Conservation (phyloP, 2,888 invertebrate species). For the Andrena marginata region DNA sequence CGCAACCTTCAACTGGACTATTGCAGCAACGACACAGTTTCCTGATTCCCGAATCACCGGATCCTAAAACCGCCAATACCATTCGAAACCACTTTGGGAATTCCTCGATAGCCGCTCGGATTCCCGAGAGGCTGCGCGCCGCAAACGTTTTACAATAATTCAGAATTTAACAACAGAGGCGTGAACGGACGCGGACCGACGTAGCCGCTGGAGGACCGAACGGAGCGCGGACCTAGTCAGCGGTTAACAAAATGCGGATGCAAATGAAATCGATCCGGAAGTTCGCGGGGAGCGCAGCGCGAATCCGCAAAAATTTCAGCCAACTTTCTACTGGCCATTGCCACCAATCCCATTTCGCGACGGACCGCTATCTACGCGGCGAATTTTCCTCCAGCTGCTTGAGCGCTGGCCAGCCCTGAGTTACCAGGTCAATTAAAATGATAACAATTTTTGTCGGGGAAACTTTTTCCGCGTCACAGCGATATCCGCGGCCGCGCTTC, state of each 20-base stretch:
- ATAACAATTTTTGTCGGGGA: neutral
- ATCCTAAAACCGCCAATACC: too few species aligned
- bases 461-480: neutral
- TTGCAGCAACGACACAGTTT: neutral
- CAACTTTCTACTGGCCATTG: constrained; percentile 36
- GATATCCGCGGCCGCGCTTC: neutral
- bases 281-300: constrained; percentile 6
- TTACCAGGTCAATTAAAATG: neutral
- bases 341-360: constrained; percentile 27
- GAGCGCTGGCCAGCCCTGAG: neutral
- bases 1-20: neutral
- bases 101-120: too few species aligned
- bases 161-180: neutral
- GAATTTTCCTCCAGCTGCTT: constrained; percentile 9
- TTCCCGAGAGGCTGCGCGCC: too few species aligned
- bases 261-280: constrained; percentile 52
- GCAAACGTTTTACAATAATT: neutral
- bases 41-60: neutral
- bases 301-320: constrained; percentile 31
- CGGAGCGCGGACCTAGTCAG: constrained; percentile 5
- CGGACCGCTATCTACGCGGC: neutral
- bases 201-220: neutral
- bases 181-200: neutral
- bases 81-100: too few species aligned
- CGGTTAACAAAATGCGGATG: constrained; percentile 49